phyloP scores from a whole-genome alignment of 2,113 vertebrate species.

The Salvator merianae region DNA sequence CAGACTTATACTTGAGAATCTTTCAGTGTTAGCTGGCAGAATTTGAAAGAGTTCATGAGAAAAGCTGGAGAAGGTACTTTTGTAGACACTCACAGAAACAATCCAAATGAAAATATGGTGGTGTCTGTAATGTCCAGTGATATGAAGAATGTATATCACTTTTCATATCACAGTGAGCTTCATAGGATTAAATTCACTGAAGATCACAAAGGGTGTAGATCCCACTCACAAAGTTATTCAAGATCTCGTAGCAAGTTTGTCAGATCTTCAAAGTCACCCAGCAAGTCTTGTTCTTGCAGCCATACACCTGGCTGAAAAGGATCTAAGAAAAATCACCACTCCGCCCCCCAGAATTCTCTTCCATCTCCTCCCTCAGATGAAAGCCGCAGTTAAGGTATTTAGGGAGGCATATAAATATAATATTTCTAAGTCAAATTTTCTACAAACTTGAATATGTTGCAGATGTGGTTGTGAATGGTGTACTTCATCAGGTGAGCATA shows the following conservation, averaged over 20 bases:
- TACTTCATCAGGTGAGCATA: constrained; percentile 60
- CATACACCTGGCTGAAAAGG: constrained; percentile 74
- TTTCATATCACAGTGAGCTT: constrained; percentile 88
- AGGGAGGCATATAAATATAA: constrained; percentile 57
- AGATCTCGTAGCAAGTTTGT: constrained; percentile 73
- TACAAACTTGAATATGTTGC: constrained; percentile 66
- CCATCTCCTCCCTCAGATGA: constrained; percentile 72
- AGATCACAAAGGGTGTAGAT: constrained; percentile 83
- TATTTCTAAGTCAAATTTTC: constrained; percentile 68
- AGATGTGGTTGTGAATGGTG: constrained; percentile 52
- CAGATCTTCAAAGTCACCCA: constrained; percentile 54
- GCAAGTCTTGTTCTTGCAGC: constrained; percentile 63
- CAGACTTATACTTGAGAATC: too few species aligned
- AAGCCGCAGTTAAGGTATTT: constrained; percentile 71
- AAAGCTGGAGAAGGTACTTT: constrained; percentile 93
- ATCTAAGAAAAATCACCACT: constrained; percentile 69
- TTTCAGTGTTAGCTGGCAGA: too few species aligned
- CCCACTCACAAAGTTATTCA: constrained; percentile 74
- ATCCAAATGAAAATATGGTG: constrained; percentile 93
- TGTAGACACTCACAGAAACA: constrained; percentile 92
- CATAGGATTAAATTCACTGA: constrained; percentile 89
- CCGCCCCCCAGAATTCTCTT: constrained; percentile 67
- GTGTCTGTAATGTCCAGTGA: constrained; percentile 91
- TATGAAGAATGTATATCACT: constrained; percentile 93
- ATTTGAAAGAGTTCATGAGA: constrained; percentile 94